These are phyloP conservation scores for Muntiacus reevesi DNA, from an alignment of 2,113 vertebrate genomes.

Conservation along the genomic window DNA sequence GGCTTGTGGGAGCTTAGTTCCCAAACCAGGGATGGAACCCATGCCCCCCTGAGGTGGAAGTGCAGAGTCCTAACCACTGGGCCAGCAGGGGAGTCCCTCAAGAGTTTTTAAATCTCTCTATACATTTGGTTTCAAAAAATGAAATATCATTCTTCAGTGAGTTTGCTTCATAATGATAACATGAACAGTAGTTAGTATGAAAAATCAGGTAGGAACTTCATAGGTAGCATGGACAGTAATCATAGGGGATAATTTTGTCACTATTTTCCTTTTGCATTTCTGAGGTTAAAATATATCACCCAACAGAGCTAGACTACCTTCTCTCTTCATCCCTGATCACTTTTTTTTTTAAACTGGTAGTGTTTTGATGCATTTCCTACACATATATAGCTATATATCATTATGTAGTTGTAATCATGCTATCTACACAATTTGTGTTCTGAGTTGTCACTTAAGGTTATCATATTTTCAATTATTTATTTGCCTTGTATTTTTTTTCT, in stretches of 20 bases:
- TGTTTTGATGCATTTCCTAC: background rate
- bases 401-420: background rate
- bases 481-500: background rate
- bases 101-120: conserved; percentile 22
- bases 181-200: background rate
- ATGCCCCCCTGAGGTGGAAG: background rate
- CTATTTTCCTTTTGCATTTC: background rate
- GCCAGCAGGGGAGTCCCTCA: background rate
- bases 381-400: background rate
- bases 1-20: background rate
- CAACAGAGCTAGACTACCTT: background rate
- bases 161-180: background rate
- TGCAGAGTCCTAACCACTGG: background rate
- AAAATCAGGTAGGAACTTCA: background rate
- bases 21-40: background rate
- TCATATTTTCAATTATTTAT: background rate
- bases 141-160: conserved; percentile 17
- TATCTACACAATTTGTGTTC: background rate
- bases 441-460: background rate
- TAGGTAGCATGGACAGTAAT: background rate
- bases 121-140: background rate
- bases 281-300: background rate
- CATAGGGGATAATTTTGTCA: background rate
- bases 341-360: background rate
- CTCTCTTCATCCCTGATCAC: background rate